phyloP scores from a whole-genome alignment of 1,140 invertebrate genomes.

The Bombus vancouverensis region DNA sequence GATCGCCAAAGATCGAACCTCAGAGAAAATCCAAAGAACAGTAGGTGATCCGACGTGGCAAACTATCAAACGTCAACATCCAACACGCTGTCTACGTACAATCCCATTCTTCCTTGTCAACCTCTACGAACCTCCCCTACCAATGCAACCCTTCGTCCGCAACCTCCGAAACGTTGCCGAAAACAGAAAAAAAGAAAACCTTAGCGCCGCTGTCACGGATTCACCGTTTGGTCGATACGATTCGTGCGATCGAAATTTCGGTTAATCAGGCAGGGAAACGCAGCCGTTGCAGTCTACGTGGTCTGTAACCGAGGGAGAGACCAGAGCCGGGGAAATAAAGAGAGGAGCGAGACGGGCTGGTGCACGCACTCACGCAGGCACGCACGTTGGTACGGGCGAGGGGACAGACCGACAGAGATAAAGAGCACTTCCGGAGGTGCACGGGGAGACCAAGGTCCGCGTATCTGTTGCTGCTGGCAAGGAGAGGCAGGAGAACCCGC shows the following conservation, averaged over 20 bases:
- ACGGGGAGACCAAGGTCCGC: slow-evolving; percentile 74
- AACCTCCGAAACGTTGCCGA: neutral
- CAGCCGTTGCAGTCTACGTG: slow-evolving; percentile 10
- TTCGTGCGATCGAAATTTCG: slow-evolving; percentile 55
- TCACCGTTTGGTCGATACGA: slow-evolving; percentile 45
- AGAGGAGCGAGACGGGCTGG: neutral
- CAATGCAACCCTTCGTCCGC: neutral
- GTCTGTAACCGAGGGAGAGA: neutral
- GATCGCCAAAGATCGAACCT: too few species aligned
- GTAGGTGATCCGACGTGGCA: neutral
- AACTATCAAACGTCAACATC: too few species aligned
- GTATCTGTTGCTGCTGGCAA: slow-evolving; percentile 70
- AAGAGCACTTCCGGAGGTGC: slow-evolving; percentile 81
- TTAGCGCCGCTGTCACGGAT: neutral
- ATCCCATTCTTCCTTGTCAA: neutral
- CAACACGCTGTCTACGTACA: too few species aligned
- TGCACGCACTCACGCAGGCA: slow-evolving; percentile 36
- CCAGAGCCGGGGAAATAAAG: neutral
- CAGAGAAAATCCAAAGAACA: too few species aligned
- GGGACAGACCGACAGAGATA: slow-evolving; percentile 82
- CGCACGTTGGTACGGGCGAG: slow-evolving; percentile 67
- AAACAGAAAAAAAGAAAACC: neutral
- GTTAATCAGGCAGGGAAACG: slow-evolving; percentile 42
- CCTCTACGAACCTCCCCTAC: neutral
- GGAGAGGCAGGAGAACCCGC: slow-evolving; percentile 76